These are phyloP conservation scores for Paratrypauchen microcephalus DNA, from an alignment of 2,797 vertebrate genomes.

Conservation along the genomic window DNA sequence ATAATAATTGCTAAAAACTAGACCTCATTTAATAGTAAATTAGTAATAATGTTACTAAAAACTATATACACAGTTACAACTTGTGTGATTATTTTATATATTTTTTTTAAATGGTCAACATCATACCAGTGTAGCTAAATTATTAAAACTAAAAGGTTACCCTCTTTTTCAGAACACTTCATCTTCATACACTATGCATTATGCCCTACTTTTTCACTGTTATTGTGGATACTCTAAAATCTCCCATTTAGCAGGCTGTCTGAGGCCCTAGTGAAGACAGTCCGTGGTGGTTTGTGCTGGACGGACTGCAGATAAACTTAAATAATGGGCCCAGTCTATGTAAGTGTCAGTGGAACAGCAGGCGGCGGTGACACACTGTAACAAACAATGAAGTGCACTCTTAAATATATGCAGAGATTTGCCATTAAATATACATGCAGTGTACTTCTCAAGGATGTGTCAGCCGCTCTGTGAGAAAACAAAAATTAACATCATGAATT, in stretches of 20 bases:
- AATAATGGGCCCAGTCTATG: conserved; percentile 41
- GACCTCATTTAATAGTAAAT: too few relatives aligned
- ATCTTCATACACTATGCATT: background rate
- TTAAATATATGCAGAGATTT: conserved; percentile 64
- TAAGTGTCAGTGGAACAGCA: conserved; percentile 49
- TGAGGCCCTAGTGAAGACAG: conserved; percentile 19
- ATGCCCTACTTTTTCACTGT: conserved; percentile 16
- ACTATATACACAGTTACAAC: too few relatives aligned
- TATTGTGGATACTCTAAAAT: conserved; percentile 11
- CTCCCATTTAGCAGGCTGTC: conserved; percentile 9
- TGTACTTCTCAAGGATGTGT: conserved; percentile 68
- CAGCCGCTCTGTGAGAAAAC: conserved; percentile 70
- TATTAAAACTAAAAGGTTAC: conserved; percentile 1
- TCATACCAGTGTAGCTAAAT: background rate
- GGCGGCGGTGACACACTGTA: conserved; percentile 42
- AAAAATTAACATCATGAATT: conserved; percentile 78
- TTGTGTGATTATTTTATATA: background rate
- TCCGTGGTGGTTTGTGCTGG: conserved; percentile 2
- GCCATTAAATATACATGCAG: conserved; percentile 75
- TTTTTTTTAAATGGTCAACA: background rate
- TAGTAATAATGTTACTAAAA: too few relatives aligned
- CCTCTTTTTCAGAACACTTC: background rate
- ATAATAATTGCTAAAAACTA: background rate
- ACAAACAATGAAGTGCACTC: conserved; percentile 59
- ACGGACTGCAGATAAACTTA: conserved; percentile 42